Evolutionary conservation across 2,113 vertebrate species (phyloP).

Genomic region (Mesoclemmys tuberculata): DNA sequence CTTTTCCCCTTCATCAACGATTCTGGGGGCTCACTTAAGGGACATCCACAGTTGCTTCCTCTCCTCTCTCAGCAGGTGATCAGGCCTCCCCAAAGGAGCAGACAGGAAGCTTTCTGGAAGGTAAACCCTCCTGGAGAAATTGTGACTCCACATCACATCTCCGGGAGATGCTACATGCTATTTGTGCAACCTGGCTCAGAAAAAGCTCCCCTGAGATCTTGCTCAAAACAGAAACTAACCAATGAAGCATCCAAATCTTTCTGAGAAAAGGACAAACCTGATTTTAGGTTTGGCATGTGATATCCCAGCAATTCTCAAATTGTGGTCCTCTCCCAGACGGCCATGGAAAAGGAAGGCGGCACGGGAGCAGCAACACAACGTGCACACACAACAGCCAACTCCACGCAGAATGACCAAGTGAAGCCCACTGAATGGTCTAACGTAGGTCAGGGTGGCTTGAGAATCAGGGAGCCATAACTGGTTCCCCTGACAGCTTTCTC

Average conservation of each 20-base stretch:
- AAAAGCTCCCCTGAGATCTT: neutral
- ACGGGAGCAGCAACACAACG: neutral
- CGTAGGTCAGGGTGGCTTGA: constrained; percentile 23
- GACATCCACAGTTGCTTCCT: neutral
- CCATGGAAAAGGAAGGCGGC: neutral
- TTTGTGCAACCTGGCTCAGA: neutral
- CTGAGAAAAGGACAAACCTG: neutral
- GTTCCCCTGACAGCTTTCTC: neutral
- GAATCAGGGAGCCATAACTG: constrained; percentile 3
- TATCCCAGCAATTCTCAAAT: neutral
- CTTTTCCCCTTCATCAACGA: neutral
- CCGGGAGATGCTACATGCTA: neutral
- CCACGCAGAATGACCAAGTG: neutral
- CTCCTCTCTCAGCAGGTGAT: neutral
- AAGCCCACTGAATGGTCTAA: neutral
- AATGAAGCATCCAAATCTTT: neutral
- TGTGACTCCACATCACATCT: accelerated
- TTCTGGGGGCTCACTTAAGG: neutral
- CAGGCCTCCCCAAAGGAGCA: neutral
- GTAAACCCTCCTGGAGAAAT: neutral
- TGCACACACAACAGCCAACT: accelerated
- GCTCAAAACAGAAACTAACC: neutral
- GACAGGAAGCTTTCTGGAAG: neutral
- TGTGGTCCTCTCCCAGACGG: neutral
- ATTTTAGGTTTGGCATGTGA: neutral